Percentiles rank a stretch among this genome's conserved stretches.
Conservation (phyloP, 92 coral and sea anemone genomes). For the Montipora capitata region DNA sequence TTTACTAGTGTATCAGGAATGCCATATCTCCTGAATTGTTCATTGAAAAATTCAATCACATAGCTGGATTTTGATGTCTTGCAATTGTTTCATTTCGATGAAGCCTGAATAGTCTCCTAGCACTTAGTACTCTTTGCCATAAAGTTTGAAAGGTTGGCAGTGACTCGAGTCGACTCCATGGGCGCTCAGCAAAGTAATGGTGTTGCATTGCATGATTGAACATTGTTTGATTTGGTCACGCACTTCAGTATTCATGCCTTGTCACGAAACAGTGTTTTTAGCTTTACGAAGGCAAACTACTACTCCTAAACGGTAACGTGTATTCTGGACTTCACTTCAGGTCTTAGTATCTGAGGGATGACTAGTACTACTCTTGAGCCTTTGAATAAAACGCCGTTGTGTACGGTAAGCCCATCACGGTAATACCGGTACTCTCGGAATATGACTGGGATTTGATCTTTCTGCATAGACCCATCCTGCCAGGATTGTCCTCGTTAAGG, state of each 20-base stretch:
- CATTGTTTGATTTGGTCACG: slow-evolving; percentile 59
- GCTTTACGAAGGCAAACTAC: slow-evolving; percentile 73
- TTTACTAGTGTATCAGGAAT: slow-evolving; percentile 39
- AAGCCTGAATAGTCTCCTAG: slow-evolving; percentile 36
- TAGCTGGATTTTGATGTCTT: slow-evolving; percentile 20
- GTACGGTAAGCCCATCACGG: slow-evolving; percentile 49
- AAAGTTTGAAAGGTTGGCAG: not conserved
- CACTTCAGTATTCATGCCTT: slow-evolving; percentile 61
- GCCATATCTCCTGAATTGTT: slow-evolving; percentile 60
- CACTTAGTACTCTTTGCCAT: slow-evolving; percentile 8
- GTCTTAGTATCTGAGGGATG: slow-evolving; percentile 46
- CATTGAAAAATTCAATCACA: slow-evolving; percentile 40
- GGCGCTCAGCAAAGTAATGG: slow-evolving; percentile 41
- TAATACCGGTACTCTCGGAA: slow-evolving; percentile 50
- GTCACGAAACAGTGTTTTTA: slow-evolving; percentile 68
- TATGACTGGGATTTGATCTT: slow-evolving; percentile 41
- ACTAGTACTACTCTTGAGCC: slow-evolving; percentile 37
- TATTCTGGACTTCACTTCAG: slow-evolving; percentile 43
- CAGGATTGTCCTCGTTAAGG: slow-evolving; percentile 49
- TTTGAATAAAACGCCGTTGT: slow-evolving; percentile 44
- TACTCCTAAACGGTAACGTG: slow-evolving; percentile 60
- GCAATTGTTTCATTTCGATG: slow-evolving; percentile 11
- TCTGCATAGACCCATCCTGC: slow-evolving; percentile 50
- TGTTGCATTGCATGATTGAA: slow-evolving; percentile 54
- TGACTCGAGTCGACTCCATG: slow-evolving; percentile 58